These are phyloP conservation scores for Eidolon helvum DNA, from an alignment of 2,113 vertebrate genomes.

Conservation along the genomic window DNA sequence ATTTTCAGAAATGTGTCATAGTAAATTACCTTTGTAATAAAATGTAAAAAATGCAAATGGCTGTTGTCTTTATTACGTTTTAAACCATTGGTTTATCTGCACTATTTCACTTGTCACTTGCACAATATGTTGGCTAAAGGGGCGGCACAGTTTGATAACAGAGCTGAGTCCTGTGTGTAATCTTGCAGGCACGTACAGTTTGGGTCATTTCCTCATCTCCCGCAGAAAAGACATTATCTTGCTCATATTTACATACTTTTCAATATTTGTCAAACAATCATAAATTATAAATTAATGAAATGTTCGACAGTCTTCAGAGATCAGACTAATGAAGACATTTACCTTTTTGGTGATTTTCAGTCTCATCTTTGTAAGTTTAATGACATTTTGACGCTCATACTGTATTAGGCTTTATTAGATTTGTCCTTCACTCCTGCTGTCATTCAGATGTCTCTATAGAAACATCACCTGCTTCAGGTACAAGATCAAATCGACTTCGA, in stretches of 20 bases:
- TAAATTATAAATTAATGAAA: conserved; percentile 99
- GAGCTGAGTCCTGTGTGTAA: conserved; percentile 95
- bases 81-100: conserved; percentile 99
- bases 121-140: conserved; percentile 91
- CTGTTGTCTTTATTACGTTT: conserved; percentile 92
- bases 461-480: conserved; percentile 96
- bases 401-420: conserved; percentile 99
- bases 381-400: conserved; percentile 92
- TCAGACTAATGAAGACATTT: conserved; percentile 97
- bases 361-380: conserved; percentile 95
- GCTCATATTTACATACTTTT: conserved; percentile 99
- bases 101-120: conserved; percentile 98
- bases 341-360: conserved; percentile 91
- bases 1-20: conserved; percentile 93
- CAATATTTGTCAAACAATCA: conserved; percentile 99
- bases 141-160: conserved; percentile 96
- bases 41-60: conserved; percentile 97
- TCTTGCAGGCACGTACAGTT: conserved; percentile 95
- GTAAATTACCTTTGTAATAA: conserved; percentile 98
- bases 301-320: conserved; percentile 97
- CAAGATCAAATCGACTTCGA: conserved; percentile 78
- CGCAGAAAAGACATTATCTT: conserved; percentile 99
- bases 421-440: conserved; percentile 92
- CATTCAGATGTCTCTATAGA: conserved; percentile 89
- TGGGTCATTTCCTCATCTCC: conserved; percentile 99